A percentile compares a stretch with the other conserved stretches of the same genome.
Conservation (phyloP, 2,113 vertebrate genomes). For the Natator depressus region DNA sequence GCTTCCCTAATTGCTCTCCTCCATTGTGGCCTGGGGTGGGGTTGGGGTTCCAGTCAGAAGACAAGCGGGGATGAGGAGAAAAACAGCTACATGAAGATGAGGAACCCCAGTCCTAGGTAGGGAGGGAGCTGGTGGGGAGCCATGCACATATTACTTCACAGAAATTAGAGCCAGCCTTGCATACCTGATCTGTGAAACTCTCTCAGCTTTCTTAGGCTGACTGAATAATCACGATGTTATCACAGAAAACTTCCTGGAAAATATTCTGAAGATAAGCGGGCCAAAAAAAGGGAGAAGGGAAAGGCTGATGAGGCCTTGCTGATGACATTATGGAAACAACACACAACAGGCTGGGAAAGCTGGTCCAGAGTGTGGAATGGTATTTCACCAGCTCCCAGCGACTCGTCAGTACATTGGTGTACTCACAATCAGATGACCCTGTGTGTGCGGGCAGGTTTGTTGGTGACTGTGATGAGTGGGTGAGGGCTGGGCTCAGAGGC, state of each 20-base stretch:
- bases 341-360: slow-evolving; percentile 16
- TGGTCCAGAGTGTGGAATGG: rapidly evolving
- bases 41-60: neutral
- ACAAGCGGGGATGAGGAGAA: neutral
- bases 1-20: neutral
- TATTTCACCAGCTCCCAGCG: neutral
- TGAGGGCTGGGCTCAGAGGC: slow-evolving; percentile 86
- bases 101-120: neutral
- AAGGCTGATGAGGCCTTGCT: neutral
- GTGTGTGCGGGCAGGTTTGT: slow-evolving; percentile 89
- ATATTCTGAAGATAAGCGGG: neutral
- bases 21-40: neutral
- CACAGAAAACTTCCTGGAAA: neutral
- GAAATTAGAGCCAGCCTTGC: neutral
- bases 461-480: slow-evolving; percentile 90
- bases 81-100: neutral
- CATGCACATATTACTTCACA: neutral
- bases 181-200: neutral
- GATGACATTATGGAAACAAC: neutral
- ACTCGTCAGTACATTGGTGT: slow-evolving; percentile 57
- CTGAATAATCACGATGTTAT: neutral
- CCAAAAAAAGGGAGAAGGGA: neutral
- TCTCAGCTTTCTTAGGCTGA: slow-evolving; percentile 5
- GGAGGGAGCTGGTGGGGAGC: neutral
- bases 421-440: slow-evolving; percentile 98